Conservation (phyloP, 2,113 vertebrate species). For the Leptobrachium ailaonicum region DNA sequence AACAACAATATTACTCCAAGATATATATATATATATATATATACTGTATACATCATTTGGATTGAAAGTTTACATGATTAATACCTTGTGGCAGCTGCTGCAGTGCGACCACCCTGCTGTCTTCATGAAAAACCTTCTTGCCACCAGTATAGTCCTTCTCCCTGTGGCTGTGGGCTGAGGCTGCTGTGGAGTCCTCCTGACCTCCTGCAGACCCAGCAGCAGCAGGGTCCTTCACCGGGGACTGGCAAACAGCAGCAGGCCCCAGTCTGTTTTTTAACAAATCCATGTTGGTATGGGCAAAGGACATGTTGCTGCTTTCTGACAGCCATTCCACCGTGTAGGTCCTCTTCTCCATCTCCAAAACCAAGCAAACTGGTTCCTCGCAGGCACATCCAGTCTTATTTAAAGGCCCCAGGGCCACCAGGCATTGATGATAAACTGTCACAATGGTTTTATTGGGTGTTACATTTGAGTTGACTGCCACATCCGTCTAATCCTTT, state of each 20-base stretch:
- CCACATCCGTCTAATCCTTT: conserved; percentile 61
- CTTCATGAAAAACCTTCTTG: neutral
- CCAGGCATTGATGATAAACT: conserved; percentile 50
- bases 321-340: conserved; percentile 83
- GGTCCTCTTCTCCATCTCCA: conserved; percentile 48
- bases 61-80: no score
- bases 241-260: neutral
- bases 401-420: conserved; percentile 52
- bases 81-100: neutral
- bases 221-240: neutral
- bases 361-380: neutral
- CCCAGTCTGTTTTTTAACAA: neutral
- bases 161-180: neutral
- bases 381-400: neutral
- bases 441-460: conserved; percentile 56
- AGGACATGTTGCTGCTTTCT: conserved; percentile 64
- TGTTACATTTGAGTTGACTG: conserved; percentile 58
- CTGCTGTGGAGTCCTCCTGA: neutral
- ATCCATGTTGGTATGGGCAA: neutral
- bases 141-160: conserved; percentile 19
- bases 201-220: neutral
- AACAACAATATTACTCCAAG: no score
- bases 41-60: no score
- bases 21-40: no score
- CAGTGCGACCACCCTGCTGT: neutral